A percentile compares a stretch with the other conserved stretches of the same genome.
phyloP scores from a whole-genome alignment of 1,140 invertebrate genomes.

The Aradophagus sp. region DNA sequence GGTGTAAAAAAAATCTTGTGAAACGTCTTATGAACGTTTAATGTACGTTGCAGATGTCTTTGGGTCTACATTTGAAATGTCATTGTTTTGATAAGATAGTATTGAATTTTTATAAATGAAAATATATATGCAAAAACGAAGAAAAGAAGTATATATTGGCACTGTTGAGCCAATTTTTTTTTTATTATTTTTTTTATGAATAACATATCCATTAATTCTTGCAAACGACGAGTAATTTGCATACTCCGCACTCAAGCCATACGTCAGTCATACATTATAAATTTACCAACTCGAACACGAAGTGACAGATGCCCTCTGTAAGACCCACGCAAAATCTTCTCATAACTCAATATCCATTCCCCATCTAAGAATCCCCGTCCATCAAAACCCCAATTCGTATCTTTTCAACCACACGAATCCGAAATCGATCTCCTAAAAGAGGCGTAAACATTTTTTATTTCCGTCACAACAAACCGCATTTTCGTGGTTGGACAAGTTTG shows the following conservation, averaged over 20 bases:
- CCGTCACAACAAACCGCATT: slow-evolving; percentile 10
- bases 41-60: too few species aligned
- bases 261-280: slow-evolving; percentile 43
- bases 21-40: too few species aligned
- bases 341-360: slow-evolving; percentile 39
- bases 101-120: too few species aligned
- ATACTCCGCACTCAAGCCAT: slow-evolving; percentile 18
- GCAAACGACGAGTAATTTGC: slow-evolving; percentile 22
- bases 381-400: slow-evolving; percentile 36
- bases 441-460: slow-evolving; percentile 23
- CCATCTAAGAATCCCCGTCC: slow-evolving; percentile 28
- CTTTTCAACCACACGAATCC: slow-evolving; percentile 29
- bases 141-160: background rate
- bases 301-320: slow-evolving; percentile 27
- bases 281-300: slow-evolving; percentile 24
- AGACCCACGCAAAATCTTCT: slow-evolving; percentile 21
- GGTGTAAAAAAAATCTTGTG: too few species aligned
- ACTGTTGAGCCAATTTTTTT: background rate
- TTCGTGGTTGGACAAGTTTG: slow-evolving; percentile 8
- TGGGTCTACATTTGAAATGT: too few species aligned
- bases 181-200: slow-evolving; percentile 10
- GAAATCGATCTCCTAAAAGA: slow-evolving; percentile 31
- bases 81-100: too few species aligned
- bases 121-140: too few species aligned
- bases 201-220: slow-evolving; percentile 24